Evolutionary conservation across 2,113 vertebrate genomes (phyloP).

Genomic region (Cyanoramphus novaezelandiae): DNA sequence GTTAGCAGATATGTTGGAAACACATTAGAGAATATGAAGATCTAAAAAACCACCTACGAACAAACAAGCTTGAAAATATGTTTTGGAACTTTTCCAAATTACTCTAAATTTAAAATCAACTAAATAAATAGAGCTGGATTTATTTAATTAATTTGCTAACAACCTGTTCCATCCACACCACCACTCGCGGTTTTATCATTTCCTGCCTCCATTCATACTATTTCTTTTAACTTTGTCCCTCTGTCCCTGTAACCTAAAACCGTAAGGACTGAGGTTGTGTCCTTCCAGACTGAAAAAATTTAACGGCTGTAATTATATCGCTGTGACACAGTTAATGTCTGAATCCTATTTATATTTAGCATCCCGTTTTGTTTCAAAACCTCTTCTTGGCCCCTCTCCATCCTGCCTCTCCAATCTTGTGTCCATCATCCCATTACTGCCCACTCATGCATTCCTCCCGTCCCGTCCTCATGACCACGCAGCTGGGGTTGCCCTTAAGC

Average conservation of each 20-base stretch:
- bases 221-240: background rate
- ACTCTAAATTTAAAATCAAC: background rate
- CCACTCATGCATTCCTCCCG: conserved; percentile 50
- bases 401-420: background rate
- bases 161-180: background rate
- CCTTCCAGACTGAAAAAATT: background rate
- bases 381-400: conserved; percentile 20
- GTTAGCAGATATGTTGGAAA: background rate
- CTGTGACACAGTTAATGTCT: conserved; percentile 7
- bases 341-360: conserved; percentile 51
- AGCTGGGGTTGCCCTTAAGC: conserved; percentile 55
- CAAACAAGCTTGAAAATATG: background rate
- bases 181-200: background rate
- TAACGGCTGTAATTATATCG: background rate
- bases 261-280: background rate
- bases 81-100: background rate
- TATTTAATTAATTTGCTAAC: background rate
- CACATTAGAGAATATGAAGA: background rate
- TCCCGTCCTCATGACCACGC: background rate
- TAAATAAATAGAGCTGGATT: background rate
- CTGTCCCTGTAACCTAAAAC: background rate
- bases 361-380: background rate
- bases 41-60: background rate
- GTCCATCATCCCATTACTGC: conserved; percentile 34
- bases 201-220: background rate